Percentiles rank a stretch among this genome's conserved stretches.
Evolutionary conservation across 2,888 invertebrate genomes (phyloP).

Genomic region (Eristalis arbustorum): DNA sequence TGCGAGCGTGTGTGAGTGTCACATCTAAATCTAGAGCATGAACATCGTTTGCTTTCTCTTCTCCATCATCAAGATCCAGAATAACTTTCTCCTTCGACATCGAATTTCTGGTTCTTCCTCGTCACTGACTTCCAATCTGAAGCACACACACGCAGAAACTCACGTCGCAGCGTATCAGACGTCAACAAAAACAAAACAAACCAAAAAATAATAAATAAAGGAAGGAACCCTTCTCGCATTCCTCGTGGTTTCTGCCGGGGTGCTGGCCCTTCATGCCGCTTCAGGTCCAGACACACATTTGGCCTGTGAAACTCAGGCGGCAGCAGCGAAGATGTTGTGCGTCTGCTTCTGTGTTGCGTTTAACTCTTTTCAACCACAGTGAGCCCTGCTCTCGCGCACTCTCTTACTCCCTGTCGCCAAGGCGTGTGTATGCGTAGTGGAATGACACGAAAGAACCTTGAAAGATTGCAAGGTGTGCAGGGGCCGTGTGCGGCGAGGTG

Average conservation of each 20-base stretch:
- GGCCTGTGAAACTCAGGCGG: background rate
- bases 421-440: background rate
- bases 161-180: conserved; percentile 7
- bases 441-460: conserved; percentile 34
- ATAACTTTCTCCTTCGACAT: conserved; percentile 19
- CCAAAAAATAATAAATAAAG: background rate
- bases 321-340: background rate
- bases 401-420: background rate
- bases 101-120: background rate
- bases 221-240: background rate
- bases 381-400: background rate
- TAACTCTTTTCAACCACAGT: background rate
- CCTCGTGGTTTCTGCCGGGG: background rate
- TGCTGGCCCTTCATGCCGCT: conserved; percentile 7
- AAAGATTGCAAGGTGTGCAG: conserved; percentile 1
- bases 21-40: background rate
- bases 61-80: conserved; percentile 2
- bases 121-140: background rate
- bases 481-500: background rate
- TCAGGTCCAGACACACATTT: conserved; percentile 31
- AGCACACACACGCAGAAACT: conserved; percentile 2
- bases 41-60: conserved; percentile 9
- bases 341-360: background rate
- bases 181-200: background rate
- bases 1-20: background rate